Conservation (phyloP, 1,140 invertebrate species). For the Ganaspis sp. region DNA sequence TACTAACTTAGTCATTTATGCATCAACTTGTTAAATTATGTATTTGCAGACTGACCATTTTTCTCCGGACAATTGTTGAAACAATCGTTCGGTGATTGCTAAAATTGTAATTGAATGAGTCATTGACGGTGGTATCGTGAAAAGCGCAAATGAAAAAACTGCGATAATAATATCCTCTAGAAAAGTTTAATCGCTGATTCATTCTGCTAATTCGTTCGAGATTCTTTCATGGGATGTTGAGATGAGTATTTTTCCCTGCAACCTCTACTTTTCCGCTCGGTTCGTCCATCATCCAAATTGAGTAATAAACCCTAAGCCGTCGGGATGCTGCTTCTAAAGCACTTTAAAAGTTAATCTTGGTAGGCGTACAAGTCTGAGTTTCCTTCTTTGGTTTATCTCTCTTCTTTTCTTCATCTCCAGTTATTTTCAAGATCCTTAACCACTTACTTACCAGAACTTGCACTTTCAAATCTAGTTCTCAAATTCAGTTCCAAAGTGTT, state of each 20-base stretch:
- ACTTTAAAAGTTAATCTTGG: constrained; percentile 66
- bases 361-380: constrained; percentile 5
- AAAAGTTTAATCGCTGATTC: not conserved
- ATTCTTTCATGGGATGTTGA: not conserved
- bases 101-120: too few relatives aligned
- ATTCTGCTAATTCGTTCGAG: not conserved
- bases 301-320: constrained; percentile 62
- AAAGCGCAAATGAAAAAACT: not conserved
- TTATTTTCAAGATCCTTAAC: not conserved
- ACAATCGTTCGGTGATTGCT: too few relatives aligned
- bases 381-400: not conserved
- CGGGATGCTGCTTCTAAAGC: constrained; percentile 43
- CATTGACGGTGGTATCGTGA: too few relatives aligned
- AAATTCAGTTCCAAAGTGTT: too few relatives aligned
- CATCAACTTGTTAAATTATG: too few relatives aligned
- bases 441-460: not conserved
- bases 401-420: not conserved
- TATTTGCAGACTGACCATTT: too few relatives aligned
- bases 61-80: too few relatives aligned
- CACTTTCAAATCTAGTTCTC: not conserved
- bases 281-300: constrained; percentile 69
- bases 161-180: not conserved
- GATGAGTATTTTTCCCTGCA: constrained; percentile 30
- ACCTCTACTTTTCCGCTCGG: constrained; percentile 35
- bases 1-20: too few relatives aligned